A percentile compares a stretch with the other conserved stretches of the same genome.
Evolutionary conservation across 2,113 vertebrate genomes (phyloP).

Genomic region (Diphyllodes magnificus): DNA sequence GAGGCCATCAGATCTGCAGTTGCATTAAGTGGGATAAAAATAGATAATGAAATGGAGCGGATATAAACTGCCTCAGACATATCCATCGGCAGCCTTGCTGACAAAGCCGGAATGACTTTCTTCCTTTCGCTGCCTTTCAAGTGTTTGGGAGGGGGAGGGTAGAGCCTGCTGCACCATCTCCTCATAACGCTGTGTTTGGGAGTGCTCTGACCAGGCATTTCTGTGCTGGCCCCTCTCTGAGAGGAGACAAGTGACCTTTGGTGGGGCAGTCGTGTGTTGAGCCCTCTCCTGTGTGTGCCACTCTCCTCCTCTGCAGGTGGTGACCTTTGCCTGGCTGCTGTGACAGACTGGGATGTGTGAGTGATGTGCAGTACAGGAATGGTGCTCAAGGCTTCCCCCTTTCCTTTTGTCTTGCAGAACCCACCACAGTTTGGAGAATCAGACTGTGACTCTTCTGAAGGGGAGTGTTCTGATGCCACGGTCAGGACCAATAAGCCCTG

Average conservation of each 20-base stretch:
- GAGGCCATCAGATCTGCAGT: background rate
- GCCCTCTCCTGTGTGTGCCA: background rate
- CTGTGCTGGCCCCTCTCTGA: background rate
- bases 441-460: slow-evolving; percentile 93
- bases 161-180: background rate
- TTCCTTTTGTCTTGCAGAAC: slow-evolving; percentile 77
- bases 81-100: background rate
- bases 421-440: slow-evolving; percentile 89
- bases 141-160: background rate
- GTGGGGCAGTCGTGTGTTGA: background rate
- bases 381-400: background rate
- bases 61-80: background rate
- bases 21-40: background rate
- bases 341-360: background rate
- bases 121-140: background rate
- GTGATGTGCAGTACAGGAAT: background rate
- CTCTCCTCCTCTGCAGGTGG: background rate
- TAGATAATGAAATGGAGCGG: background rate
- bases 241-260: background rate
- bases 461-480: slow-evolving; percentile 94
- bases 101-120: background rate
- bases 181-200: background rate
- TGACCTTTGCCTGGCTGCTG: background rate
- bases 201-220: background rate
- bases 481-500: slow-evolving; percentile 92